A percentile compares a stretch with the other conserved stretches of the same genome.
phyloP scores from a whole-genome alignment of 2,888 invertebrate genomes.

The Panopea generosa region DNA sequence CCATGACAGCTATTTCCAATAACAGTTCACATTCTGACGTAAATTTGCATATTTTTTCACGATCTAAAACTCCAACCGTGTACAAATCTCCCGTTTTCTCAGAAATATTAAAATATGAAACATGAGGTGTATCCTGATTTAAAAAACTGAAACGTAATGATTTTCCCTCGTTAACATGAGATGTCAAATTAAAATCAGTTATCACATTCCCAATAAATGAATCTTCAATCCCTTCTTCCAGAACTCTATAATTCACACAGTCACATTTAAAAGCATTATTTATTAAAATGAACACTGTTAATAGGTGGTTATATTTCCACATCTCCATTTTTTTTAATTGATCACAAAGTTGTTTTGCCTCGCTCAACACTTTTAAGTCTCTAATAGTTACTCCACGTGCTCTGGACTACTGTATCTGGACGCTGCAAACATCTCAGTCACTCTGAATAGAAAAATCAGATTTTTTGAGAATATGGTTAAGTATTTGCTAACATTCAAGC shows the following conservation, averaged over 20 bases:
- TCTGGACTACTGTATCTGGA: too few species aligned
- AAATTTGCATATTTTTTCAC: constrained; percentile 74
- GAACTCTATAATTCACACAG: constrained; percentile 57
- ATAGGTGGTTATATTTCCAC: constrained; percentile 3
- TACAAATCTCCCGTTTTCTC: constrained; percentile 69
- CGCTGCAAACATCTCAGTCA: too few species aligned
- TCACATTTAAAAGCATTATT: constrained; percentile 19
- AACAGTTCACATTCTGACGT: constrained; percentile 62
- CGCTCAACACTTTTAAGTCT: neutral
- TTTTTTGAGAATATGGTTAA: too few species aligned
- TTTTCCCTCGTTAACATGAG: constrained; percentile 57
- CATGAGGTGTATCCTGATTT: constrained; percentile 62
- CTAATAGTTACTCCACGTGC: too few species aligned
- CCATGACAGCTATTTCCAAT: constrained; percentile 74
- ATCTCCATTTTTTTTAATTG: neutral
- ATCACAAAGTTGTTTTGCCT: neutral
- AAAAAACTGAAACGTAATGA: constrained; percentile 73
- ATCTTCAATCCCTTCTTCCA: constrained; percentile 56
- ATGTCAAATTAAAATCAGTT: constrained; percentile 68
- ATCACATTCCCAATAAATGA: constrained; percentile 73
- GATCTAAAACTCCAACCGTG: constrained; percentile 68
- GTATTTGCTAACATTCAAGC: neutral
- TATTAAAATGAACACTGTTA: constrained; percentile 14
- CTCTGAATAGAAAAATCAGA: too few species aligned
- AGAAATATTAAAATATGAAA: constrained; percentile 69